Evolutionary conservation across 2,888 invertebrate genomes (phyloP), one percentile per base, ranked within the genome.

Genomic region (Parthenolecanium corni): DNA sequence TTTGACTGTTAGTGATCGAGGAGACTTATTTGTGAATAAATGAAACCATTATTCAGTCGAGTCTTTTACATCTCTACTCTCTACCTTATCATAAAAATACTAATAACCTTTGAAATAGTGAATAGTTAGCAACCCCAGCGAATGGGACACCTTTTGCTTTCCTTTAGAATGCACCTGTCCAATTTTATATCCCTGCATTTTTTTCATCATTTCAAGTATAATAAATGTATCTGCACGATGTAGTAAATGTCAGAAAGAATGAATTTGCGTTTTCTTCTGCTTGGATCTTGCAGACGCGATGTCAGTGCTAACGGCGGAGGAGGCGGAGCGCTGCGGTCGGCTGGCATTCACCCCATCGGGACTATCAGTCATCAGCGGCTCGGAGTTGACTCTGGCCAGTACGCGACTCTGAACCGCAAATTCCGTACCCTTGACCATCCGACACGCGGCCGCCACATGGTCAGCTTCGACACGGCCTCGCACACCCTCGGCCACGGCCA

Each of bases 401-500:
- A 70, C 68, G 70, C 70, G 67, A 70, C 70, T 67, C 62, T 70
- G 66, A 70, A 70, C 65, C 66, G 70, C 36, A 70, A 70, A 66
- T 70, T 70, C 66, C 67, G 70, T n/a, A 70, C 70, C 20, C 65
- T 70, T 16, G 70, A 70, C 64, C 70, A 70, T 66, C 70, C 69
- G 25, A 53, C 65, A 3, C 36, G 62, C 18, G 64, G 65, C 24
- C 62, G 65, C 16, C 67, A 62, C 44, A 64, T 64, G 57, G 65
- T 65, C 2, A 63, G 65, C 16, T 64, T 64, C 52, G 66, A 65
- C 25, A 63, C 62, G 14, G 65, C 65, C 70, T 73, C 73, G 69
- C 74, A 76, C 74, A 77, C 77, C 75, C 70, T 74, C 76, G 68
- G 84, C 83, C 78, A 84, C 83, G 71, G 79, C 83, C 69, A 85